Evolutionary conservation across 2,888 invertebrate genomes (phyloP).

Genomic region (Podabrus alpinus): DNA sequence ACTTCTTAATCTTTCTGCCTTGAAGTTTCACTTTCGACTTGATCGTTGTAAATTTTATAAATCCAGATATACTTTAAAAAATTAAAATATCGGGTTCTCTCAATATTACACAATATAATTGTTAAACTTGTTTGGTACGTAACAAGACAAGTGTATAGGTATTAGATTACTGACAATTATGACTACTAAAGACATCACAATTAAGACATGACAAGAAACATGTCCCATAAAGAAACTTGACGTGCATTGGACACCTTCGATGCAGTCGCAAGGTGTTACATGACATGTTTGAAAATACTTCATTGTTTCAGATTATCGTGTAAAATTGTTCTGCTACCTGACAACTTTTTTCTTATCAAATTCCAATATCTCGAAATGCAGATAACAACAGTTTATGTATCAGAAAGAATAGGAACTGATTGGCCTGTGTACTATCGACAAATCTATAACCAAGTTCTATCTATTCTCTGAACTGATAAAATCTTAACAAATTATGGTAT

Average conservation of each 20-base stretch:
- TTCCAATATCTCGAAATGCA: constrained; percentile 23
- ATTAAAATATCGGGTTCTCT: not conserved
- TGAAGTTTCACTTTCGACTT: not conserved
- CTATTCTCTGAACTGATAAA: constrained; percentile 16
- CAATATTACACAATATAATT: not conserved
- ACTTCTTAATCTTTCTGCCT: not conserved
- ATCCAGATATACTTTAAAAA: not conserved
- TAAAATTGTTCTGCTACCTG: constrained; percentile 27
- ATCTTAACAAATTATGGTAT: not conserved
- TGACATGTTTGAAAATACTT: constrained; percentile 29
- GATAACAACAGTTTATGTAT: constrained; percentile 25
- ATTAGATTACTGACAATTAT: constrained; percentile 5
- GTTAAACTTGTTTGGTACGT: not conserved
- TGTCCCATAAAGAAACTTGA: constrained; percentile 19
- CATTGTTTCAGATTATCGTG: constrained; percentile 32
- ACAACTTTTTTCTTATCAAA: constrained; percentile 19
- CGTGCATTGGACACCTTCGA: constrained; percentile 20
- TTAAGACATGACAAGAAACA: constrained; percentile 11
- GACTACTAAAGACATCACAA: constrained; percentile 8
- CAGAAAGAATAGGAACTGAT: constrained; percentile 18
- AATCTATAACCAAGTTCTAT: not conserved
- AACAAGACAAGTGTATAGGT: constrained; percentile 4
- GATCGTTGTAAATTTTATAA: not conserved
- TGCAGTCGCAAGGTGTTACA: constrained; percentile 31
- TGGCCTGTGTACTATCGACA: constrained; percentile 19